Evolutionary conservation across 2,888 invertebrate genomes (phyloP).

Genomic region (Gymnosoma rotundatum): DNA sequence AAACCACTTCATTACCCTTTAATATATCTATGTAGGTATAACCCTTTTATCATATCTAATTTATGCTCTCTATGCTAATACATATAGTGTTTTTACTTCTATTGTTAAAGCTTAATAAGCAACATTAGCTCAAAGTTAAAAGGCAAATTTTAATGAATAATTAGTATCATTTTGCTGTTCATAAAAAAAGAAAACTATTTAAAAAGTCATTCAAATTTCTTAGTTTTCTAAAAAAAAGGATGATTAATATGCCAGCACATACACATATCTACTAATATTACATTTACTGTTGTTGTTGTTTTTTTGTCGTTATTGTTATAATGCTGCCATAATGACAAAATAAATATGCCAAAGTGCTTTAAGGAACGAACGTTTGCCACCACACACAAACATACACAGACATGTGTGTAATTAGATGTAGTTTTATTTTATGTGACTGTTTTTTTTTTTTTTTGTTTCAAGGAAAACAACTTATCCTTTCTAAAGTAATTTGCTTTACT

Average conservation of each 20-base stretch:
- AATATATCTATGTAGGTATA: too few relatives aligned
- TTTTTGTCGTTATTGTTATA: conserved; percentile 71
- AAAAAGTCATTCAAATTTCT: conserved; percentile 80
- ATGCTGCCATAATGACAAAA: conserved; percentile 82
- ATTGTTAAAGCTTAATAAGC: conserved; percentile 76
- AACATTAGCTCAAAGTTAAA: conserved; percentile 76
- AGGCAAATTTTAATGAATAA: conserved; percentile 77
- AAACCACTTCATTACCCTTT: too few relatives aligned
- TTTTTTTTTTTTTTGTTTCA: not conserved
- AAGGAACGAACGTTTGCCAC: conserved; percentile 67
- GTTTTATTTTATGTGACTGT: not conserved
- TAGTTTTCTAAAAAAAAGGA: conserved; percentile 49
- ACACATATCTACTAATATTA: conserved; percentile 39
- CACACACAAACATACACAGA: not conserved
- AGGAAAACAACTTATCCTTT: too few relatives aligned
- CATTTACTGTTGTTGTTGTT: conserved; percentile 44
- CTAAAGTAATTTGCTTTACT: too few relatives aligned
- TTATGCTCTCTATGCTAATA: not conserved
- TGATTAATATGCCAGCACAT: conserved; percentile 42
- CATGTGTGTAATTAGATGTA: not conserved
- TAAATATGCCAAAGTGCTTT: conserved; percentile 81
- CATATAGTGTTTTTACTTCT: not conserved
- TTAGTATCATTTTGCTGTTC: conserved; percentile 68
- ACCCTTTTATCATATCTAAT: not conserved
- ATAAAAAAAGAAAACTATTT: conserved; percentile 76